Evolutionary conservation across 2,888 invertebrate genomes (phyloP).

Genomic region (Cephus nigrinus): DNA sequence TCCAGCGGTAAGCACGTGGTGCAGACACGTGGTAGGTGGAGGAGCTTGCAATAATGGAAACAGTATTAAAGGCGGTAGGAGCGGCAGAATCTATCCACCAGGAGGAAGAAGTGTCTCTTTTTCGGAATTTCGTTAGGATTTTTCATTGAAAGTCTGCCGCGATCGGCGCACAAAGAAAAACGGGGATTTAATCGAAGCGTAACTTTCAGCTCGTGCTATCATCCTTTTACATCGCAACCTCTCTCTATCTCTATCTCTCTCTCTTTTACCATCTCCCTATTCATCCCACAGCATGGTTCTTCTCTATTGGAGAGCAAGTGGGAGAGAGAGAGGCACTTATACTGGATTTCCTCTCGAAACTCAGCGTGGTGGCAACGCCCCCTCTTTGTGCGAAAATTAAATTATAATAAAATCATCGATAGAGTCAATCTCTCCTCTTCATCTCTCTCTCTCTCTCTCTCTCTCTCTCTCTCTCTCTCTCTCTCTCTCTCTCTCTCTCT

Average conservation of each 20-base stretch:
- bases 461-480: neutral
- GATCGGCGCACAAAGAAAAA: constrained; percentile 28
- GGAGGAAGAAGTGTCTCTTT: too few relatives aligned
- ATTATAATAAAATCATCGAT: constrained; percentile 29
- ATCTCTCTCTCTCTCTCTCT: neutral
- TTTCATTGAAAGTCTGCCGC: constrained; percentile 32
- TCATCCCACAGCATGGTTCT: too few relatives aligned
- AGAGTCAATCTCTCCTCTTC: constrained; percentile 10
- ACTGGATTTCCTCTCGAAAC: neutral
- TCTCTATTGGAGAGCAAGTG: too few relatives aligned
- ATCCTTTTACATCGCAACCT: too few relatives aligned
- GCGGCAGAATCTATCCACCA: neutral
- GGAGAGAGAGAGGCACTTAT: neutral
- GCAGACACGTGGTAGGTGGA: neutral
- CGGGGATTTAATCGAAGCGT: constrained; percentile 28
- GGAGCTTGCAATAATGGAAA: neutral
- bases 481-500: neutral
- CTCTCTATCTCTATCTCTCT: too few relatives aligned
- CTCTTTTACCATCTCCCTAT: too few relatives aligned
- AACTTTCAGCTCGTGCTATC: constrained; percentile 15
- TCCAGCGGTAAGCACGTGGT: too few relatives aligned
- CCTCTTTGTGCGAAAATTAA: constrained; percentile 22
- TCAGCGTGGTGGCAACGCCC: neutral
- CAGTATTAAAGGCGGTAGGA: neutral
- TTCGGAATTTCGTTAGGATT: constrained; percentile 7